Conservation (phyloP, 2,888 invertebrate species). For the Antheraea assamensis region DNA sequence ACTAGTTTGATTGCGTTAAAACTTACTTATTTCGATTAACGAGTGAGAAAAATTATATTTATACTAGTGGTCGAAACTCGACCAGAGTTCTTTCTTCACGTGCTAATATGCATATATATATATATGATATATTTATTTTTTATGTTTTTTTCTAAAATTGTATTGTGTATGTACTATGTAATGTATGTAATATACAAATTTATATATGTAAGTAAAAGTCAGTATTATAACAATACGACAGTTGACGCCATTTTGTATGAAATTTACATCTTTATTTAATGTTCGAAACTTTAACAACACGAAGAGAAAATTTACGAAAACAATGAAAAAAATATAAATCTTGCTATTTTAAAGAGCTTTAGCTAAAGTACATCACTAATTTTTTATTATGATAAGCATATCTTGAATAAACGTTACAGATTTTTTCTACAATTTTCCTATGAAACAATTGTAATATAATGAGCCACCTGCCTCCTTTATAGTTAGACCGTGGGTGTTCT, state of each 20-base stretch:
- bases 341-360: too few species aligned
- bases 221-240: too few species aligned
- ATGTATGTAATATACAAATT: too few species aligned
- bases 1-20: not conserved
- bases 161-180: too few species aligned
- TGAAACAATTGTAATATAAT: not conserved
- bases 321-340: not conserved
- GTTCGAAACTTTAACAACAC: not conserved
- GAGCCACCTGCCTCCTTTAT: not conserved
- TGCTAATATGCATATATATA: too few species aligned
- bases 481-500: not conserved
- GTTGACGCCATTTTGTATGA: too few species aligned
- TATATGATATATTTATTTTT: too few species aligned
- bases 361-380: not conserved
- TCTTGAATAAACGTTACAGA: not conserved
- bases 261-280: not conserved
- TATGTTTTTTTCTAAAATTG: too few species aligned
- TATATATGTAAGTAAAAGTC: too few species aligned
- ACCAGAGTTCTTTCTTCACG: too few species aligned
- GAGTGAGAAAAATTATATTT: not conserved
- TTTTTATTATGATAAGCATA: not conserved
- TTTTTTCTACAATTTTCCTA: not conserved
- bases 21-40: not conserved
- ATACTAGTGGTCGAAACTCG: too few species aligned
- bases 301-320: not conserved